Base-by-base conservation (phyloP, 1,140 invertebrate genomes). In the Probaryconus sp. region DNA sequence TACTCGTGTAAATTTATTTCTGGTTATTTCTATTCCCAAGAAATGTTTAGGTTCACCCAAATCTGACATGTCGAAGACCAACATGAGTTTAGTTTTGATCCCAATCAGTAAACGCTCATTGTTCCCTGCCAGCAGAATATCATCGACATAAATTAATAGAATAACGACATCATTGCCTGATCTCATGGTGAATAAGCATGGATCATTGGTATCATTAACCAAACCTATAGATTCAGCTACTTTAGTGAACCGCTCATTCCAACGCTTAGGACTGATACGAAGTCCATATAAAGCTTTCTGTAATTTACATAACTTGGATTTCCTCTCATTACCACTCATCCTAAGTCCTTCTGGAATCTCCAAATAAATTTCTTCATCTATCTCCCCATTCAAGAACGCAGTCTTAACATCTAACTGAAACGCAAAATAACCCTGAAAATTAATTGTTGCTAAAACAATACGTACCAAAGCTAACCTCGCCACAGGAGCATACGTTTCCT, bases 11-110 rank as follows among this genome's bases (percentile, higher is more conserved):
- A 38, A 63, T 45, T 16, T 58, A 28, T 77, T 74, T 21, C 75
- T 71, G n/a, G 76, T 73, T 14, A 79, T 58, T 69, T 79, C 20
- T 3, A 68, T 53, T 18, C 37, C 26, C 2, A 60, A 50, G 11
- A 17, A 60, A 14, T 18, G 7, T 10, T 26, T 18, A 11, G 11
- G 26, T 35, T 42, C 5, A 18, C 33, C 33, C 3, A 37, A 11
- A 13, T 37, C 33, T 37, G 10, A 13, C 10, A 37, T 13, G 5
- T 37, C 14, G 21, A 30, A 45, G 0, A 2, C 11, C 10, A 6
- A 13, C 18, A 10, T 1, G 9, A 14, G 20, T 45, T 33, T 35
- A 3, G 40, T 5, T 5, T 16, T 28, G n/a, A 21, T 28, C 11
- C 28, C 21, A 4, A 10, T 3, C n/a, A n/a, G n/a, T n/a, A n/a